Percentiles rank a stretch among this genome's conserved stretches.
These are phyloP conservation scores for Diadema setosum DNA, from an alignment of 35 echinoderm and acorn worm species.

Conservation along the genomic window DNA sequence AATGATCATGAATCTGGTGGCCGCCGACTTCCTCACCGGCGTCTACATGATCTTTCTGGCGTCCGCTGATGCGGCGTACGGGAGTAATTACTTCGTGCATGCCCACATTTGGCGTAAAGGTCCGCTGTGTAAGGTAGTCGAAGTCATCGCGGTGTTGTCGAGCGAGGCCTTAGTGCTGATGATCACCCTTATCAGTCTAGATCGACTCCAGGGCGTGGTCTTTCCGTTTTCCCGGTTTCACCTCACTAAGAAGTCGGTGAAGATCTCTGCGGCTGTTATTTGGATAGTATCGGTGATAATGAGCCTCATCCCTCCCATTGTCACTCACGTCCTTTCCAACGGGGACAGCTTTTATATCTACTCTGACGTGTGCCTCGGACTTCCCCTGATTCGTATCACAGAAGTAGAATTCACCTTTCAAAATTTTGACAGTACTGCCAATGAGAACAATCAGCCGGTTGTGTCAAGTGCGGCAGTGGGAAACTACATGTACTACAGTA, in stretches of 20 bases:
- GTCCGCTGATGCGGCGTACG: conserved; percentile 5
- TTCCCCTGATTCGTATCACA: conserved; percentile 9
- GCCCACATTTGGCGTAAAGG: neutral
- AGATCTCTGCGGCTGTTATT: neutral
- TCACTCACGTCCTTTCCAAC: neutral
- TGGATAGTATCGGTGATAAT: neutral
- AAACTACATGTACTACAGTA: conserved; percentile 34
- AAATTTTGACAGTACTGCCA: neutral
- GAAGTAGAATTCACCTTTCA: neutral
- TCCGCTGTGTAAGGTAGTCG: neutral
- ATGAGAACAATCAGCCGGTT: neutral
- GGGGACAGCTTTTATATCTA: neutral
- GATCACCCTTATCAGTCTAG: conserved; percentile 36
- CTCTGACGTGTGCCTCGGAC: conserved; percentile 22
- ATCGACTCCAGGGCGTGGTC: conserved; percentile 16
- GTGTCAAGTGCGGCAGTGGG: too few relatives aligned
- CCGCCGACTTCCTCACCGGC: conserved; percentile 36
- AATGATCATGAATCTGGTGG: conserved; percentile 23
- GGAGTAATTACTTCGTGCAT: neutral
- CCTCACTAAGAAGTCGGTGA: neutral
- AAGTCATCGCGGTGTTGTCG: conserved; percentile 16
- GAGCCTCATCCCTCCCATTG: neutral
- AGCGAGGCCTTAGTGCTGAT: conserved; percentile 43
- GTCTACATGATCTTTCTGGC: conserved; percentile 50
- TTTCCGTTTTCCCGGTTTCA: conserved; percentile 20